These are phyloP conservation scores for Hycleus phaleratus DNA, from an alignment of 1,140 invertebrate genomes.

Conservation along the genomic window DNA sequence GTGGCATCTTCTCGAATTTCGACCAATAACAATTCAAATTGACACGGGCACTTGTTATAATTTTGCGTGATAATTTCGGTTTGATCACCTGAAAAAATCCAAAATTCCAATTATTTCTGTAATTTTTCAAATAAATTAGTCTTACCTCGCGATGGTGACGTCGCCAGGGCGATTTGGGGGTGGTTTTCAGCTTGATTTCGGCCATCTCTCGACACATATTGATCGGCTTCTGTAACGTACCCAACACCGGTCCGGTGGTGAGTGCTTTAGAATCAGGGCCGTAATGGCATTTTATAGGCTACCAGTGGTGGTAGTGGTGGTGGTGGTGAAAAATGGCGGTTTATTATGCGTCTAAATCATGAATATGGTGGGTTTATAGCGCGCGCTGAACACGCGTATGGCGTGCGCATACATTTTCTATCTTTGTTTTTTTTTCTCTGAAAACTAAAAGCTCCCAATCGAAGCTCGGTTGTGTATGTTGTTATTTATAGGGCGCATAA, in stretches of 20 bases:
- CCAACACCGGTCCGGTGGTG: not conserved
- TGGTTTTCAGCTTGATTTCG: slow-evolving; percentile 10
- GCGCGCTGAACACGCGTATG: slow-evolving; percentile 29
- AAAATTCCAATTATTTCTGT: slow-evolving; percentile 3
- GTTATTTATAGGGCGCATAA: too few relatives aligned
- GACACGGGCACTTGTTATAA: slow-evolving; percentile 45
- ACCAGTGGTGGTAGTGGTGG: not conserved
- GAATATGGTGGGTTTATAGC: slow-evolving; percentile 12
- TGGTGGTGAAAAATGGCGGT: slow-evolving; percentile 4
- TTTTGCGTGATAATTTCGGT: slow-evolving; percentile 44
- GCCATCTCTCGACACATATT: slow-evolving; percentile 24
- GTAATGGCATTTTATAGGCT: slow-evolving; percentile 24
- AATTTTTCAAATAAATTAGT: too few relatives aligned
- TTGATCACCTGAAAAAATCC: slow-evolving; percentile 40
- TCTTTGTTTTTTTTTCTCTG: slow-evolving; percentile 2
- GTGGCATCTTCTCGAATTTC: slow-evolving; percentile 43
- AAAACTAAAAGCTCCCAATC: too few relatives aligned
- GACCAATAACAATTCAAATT: slow-evolving; percentile 52
- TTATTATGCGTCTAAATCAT: slow-evolving; percentile 6
- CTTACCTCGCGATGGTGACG: slow-evolving; percentile 24
- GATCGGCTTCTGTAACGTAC: not conserved
- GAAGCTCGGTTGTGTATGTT: too few relatives aligned
- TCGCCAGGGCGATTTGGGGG: slow-evolving; percentile 23
- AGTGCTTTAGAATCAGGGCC: slow-evolving; percentile 19
- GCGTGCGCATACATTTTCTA: slow-evolving; percentile 17